Conservation (phyloP, 1,140 invertebrate genomes). For the Araneus ventricosus region DNA sequence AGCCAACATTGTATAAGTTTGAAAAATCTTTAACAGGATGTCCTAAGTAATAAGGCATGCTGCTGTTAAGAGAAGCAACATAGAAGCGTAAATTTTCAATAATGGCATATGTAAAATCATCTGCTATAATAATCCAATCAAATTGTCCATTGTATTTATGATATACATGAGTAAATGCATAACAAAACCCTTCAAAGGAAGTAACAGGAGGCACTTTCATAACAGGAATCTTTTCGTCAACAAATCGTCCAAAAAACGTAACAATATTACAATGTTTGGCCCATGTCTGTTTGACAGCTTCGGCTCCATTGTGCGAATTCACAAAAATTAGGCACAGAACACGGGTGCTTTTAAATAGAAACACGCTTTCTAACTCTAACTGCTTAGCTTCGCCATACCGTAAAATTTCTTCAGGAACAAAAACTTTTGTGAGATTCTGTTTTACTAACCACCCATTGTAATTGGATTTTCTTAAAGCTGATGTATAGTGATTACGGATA, state of each 20-base stretch:
- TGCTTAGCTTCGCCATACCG: constrained; percentile 52
- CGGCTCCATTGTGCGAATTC: constrained; percentile 72
- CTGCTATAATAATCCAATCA: constrained; percentile 80
- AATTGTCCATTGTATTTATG: constrained; percentile 77
- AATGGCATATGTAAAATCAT: constrained; percentile 80
- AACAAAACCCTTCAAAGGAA: constrained; percentile 76
- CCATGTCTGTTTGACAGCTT: constrained; percentile 77
- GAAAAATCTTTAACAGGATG: constrained; percentile 76
- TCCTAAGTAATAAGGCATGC: constrained; percentile 76
- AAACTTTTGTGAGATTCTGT: constrained; percentile 33
- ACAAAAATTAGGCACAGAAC: constrained; percentile 77
- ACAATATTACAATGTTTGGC: constrained; percentile 77
- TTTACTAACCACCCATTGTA: constrained; percentile 76
- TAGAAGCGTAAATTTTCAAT: constrained; percentile 79
- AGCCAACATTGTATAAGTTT: constrained; percentile 76
- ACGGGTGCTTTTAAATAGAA: constrained; percentile 67
- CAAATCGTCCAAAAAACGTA: constrained; percentile 76
- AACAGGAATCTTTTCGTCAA: constrained; percentile 77
- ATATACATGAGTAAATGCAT: constrained; percentile 74
- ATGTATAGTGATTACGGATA: constrained; percentile 64
- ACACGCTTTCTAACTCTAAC: constrained; percentile 63
- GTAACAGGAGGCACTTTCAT: constrained; percentile 72
- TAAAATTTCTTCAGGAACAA: constrained; percentile 74
- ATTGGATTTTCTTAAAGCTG: constrained; percentile 64
- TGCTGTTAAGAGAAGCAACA: constrained; percentile 76